A percentile compares a stretch with the other conserved stretches of the same genome.
Conservation (phyloP, 2,797 vertebrate species). For the Loriculus beryllinus region DNA sequence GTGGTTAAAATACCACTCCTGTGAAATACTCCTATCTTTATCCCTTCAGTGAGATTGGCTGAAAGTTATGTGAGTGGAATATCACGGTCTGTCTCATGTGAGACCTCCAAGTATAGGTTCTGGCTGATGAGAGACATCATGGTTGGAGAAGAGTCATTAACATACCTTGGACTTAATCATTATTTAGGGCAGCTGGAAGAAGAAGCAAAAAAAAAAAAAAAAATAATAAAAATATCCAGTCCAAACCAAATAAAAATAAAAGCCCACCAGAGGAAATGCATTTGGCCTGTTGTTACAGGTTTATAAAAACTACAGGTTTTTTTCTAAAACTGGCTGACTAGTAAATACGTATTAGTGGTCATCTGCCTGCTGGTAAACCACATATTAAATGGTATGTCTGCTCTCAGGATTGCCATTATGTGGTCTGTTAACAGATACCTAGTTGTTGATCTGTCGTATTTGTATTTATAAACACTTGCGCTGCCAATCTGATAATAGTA, state of each 20-base stretch:
- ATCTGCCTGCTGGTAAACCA: background rate
- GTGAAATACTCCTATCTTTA: background rate
- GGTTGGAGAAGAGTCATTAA: background rate
- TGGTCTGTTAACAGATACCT: background rate
- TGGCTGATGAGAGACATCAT: background rate
- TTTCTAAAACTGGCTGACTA: background rate
- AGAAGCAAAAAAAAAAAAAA: background rate
- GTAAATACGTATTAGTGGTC: background rate
- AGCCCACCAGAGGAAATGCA: background rate
- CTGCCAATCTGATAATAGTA: background rate
- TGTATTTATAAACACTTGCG: background rate
- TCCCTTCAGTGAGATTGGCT: background rate
- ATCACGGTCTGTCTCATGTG: background rate
- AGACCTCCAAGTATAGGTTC: background rate
- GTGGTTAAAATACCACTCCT: background rate
- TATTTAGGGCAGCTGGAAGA: background rate
- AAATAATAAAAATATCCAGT: rapidly evolving
- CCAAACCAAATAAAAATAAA: background rate
- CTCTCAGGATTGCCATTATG: background rate
- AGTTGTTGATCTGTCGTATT: background rate
- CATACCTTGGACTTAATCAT: background rate
- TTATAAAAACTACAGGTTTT: background rate
- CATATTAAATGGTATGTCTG: background rate
- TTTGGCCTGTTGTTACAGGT: background rate
- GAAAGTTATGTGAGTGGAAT: background rate